Conservation (phyloP, 1,140 invertebrate species). For the Bombus haemorrhoidalis region DNA sequence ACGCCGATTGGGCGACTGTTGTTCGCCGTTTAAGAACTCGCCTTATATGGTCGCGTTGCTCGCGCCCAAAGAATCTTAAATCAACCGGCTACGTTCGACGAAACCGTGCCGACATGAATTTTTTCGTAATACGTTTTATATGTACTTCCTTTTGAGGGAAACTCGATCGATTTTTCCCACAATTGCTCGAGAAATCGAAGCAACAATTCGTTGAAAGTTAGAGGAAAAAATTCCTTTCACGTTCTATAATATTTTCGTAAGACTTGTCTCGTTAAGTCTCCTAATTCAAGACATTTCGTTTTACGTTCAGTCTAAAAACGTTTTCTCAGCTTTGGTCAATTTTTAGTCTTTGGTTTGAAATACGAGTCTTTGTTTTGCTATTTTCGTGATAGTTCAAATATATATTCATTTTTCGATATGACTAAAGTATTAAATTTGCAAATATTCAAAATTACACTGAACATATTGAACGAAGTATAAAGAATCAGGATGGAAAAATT, state of each 20-base stretch:
- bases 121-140: background rate
- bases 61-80: slow-evolving; percentile 7
- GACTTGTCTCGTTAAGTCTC: background rate
- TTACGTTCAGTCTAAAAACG: too few species aligned
- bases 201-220: background rate
- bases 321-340: too few species aligned
- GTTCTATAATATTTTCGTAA: background rate
- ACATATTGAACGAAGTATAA: too few species aligned
- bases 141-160: background rate
- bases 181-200: background rate
- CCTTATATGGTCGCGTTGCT: slow-evolving; percentile 35
- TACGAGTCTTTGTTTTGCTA: too few species aligned
- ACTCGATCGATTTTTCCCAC: background rate
- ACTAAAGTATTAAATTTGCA: too few species aligned
- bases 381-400: too few species aligned
- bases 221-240: background rate
- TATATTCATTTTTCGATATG: too few species aligned
- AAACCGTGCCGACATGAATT: background rate
- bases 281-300: background rate
- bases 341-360: too few species aligned
- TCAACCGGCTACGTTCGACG: background rate
- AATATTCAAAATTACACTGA: too few species aligned
- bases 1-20: slow-evolving; percentile 29
- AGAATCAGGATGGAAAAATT: too few species aligned
- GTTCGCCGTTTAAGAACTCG: slow-evolving; percentile 26